A percentile compares a stretch with the other conserved stretches of the same genome.
Conservation (phyloP, 2,797 vertebrate genomes). For the Acanthurus lineatus region DNA sequence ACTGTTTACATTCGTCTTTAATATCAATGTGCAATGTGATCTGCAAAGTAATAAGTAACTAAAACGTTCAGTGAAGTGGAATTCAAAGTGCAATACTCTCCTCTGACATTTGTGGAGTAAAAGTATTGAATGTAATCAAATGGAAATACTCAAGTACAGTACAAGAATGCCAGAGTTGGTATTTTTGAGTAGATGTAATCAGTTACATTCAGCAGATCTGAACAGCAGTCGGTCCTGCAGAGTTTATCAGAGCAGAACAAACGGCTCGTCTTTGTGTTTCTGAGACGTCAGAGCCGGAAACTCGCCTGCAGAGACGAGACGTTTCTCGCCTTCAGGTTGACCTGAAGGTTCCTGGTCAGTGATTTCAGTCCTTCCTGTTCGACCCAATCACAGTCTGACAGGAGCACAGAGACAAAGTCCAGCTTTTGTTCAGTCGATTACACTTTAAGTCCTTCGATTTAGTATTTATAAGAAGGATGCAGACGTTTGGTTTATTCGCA, state of each 20-base stretch:
- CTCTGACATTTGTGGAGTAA: too few species aligned
- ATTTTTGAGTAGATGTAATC: not conserved
- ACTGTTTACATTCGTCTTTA: not conserved
- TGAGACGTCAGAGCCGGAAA: too few species aligned
- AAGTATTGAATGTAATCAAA: not conserved
- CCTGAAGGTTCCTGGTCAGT: not conserved
- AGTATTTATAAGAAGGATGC: too few species aligned
- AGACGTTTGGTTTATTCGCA: too few species aligned
- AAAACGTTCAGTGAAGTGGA: too few species aligned
- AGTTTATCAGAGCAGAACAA: not conserved
- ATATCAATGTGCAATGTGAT: too few species aligned
- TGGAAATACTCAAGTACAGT: not conserved
- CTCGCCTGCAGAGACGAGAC: not conserved
- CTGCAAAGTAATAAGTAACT: too few species aligned
- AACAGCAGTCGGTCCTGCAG: not conserved
- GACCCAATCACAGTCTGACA: not conserved
- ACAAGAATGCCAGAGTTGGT: not conserved
- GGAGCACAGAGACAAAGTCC: conserved; percentile 11
- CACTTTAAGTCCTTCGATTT: too few species aligned
- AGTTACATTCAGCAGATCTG: not conserved
- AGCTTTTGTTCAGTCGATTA: not conserved
- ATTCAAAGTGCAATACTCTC: not conserved
- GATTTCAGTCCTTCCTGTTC: not conserved
- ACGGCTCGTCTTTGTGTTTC: too few species aligned
- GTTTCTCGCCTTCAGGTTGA: not conserved